Conservation (phyloP, 2,797 vertebrate genomes). For the Tympanoctomys barrerae region DNA sequence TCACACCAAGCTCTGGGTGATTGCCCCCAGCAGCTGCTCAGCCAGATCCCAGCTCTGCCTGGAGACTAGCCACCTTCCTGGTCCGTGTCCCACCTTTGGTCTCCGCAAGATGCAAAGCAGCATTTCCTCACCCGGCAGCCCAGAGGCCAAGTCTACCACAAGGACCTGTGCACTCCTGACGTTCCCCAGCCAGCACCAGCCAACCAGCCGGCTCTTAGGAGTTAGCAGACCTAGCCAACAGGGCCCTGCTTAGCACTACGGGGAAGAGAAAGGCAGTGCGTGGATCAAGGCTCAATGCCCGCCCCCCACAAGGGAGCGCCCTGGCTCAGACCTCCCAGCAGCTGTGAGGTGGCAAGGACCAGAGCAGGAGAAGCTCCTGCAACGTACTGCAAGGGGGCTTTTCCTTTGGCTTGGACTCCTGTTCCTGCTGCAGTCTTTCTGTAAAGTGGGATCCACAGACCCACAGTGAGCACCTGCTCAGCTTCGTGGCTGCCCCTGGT, state of each 20-base stretch:
- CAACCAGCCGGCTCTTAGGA: neutral
- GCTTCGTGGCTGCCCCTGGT: neutral
- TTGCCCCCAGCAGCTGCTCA: neutral
- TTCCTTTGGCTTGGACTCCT: neutral
- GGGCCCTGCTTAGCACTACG: neutral
- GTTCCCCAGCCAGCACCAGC: neutral
- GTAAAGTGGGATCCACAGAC: rapidly evolving
- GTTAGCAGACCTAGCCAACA: neutral
- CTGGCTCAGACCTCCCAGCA: neutral
- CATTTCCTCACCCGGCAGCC: constrained; percentile 35
- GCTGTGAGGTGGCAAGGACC: rapidly evolving
- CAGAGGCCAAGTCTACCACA: constrained; percentile 33
- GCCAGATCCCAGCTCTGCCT: neutral
- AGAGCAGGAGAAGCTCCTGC: rapidly evolving
- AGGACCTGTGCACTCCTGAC: neutral
- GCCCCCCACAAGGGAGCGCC: constrained; percentile 58
- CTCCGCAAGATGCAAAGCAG: neutral
- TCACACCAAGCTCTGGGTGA: neutral
- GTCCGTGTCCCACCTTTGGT: neutral
- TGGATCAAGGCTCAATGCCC: neutral
- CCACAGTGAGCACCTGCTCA: neutral
- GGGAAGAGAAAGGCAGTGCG: rapidly evolving
- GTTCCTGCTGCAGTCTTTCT: neutral
- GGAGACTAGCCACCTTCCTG: neutral
- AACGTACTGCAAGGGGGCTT: rapidly evolving